Evolutionary conservation across 1,140 invertebrate genomes (phyloP).

Genomic region (Oppia nitens): DNA sequence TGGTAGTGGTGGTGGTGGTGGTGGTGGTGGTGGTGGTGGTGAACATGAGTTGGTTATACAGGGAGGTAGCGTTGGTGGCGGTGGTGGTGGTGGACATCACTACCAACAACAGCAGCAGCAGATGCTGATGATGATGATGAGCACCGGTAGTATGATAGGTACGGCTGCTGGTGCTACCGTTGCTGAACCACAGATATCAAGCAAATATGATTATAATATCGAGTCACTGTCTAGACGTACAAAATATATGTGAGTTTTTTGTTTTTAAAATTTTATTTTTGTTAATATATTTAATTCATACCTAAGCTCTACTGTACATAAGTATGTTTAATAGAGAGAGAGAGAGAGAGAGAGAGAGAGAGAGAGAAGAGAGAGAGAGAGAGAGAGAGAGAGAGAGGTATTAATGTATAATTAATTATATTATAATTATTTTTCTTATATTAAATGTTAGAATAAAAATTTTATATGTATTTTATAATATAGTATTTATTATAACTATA

Average conservation of each 20-base stretch:
- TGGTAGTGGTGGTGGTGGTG: background rate
- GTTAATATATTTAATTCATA: background rate
- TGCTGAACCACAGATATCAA: background rate
- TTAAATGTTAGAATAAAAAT: too few relatives aligned
- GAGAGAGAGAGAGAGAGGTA: too few relatives aligned
- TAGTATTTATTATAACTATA: too few relatives aligned
- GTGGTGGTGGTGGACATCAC: background rate
- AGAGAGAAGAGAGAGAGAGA: too few relatives aligned
- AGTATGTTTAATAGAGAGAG: too few relatives aligned
- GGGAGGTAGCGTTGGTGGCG: slow-evolving; percentile 13
- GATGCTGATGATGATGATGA: background rate
- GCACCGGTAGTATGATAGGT: background rate
- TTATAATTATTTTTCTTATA: too few relatives aligned
- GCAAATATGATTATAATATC: background rate
- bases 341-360: too few relatives aligned
- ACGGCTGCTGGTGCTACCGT: background rate
- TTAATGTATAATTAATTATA: too few relatives aligned
- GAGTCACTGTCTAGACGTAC: background rate
- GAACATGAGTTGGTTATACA: background rate
- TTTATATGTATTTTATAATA: too few relatives aligned
- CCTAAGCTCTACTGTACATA: too few relatives aligned
- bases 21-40: background rate
- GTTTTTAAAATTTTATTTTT: background rate
- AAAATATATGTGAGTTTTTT: background rate
- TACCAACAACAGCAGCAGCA: background rate